A percentile compares a stretch with the other conserved stretches of the same genome.
Conservation (phyloP, 2,888 invertebrate species). For the Cheilosia pagana region DNA sequence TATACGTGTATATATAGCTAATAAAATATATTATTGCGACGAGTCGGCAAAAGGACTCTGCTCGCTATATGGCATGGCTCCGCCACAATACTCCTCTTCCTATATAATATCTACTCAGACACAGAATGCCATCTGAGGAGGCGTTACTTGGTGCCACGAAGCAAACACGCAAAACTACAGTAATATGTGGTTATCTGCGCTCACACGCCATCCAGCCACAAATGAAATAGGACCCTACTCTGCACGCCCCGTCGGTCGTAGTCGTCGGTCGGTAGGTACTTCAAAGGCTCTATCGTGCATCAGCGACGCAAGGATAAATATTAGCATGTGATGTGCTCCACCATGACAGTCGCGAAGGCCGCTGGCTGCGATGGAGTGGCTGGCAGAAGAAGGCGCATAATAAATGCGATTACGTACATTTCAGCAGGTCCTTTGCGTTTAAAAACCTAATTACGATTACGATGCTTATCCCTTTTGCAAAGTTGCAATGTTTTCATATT, state of each 20-base stretch:
- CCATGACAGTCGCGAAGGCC: not conserved
- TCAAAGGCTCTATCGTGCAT: slow-evolving; percentile 36
- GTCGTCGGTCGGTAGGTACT: slow-evolving; percentile 1
- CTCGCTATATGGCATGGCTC: not conserved
- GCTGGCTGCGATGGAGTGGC: not conserved
- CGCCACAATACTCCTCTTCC: not conserved
- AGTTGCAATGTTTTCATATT: slow-evolving; percentile 56
- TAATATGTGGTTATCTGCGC: slow-evolving; percentile 59
- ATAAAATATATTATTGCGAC: slow-evolving; percentile 59
- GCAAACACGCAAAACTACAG: slow-evolving; percentile 56
- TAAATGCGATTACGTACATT: slow-evolving; percentile 59
- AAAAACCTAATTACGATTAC: slow-evolving; percentile 65
- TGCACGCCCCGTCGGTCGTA: not conserved
- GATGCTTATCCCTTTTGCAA: slow-evolving; percentile 61
- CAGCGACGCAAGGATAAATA: slow-evolving; percentile 40
- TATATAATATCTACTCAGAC: not conserved
- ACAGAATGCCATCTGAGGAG: slow-evolving; percentile 2
- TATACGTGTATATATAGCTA: slow-evolving; percentile 7
- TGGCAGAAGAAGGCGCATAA: slow-evolving; percentile 49
- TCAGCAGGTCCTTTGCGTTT: slow-evolving; percentile 64
- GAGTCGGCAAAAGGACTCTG: slow-evolving; percentile 27
- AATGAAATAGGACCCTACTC: slow-evolving; percentile 24
- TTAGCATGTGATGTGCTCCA: slow-evolving; percentile 34
- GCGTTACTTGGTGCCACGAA: slow-evolving; percentile 37
- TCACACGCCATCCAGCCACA: slow-evolving; percentile 23